phyloP scores from a whole-genome alignment of 2,888 invertebrate genomes.

The Netelia inedita region DNA sequence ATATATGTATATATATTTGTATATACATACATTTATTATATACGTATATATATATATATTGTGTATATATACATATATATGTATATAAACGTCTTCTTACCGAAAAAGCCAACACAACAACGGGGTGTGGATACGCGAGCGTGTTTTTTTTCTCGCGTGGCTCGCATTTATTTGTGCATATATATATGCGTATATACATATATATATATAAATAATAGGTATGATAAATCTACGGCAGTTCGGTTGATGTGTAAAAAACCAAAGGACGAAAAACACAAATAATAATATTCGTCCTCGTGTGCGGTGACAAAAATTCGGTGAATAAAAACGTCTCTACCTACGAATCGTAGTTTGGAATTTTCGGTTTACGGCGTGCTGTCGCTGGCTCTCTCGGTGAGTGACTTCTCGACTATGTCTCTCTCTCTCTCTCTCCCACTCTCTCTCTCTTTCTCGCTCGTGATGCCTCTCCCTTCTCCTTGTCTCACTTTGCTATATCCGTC shows the following conservation, averaged over 20 bases:
- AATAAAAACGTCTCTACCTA: constrained; percentile 5
- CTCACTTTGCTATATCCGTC: constrained; percentile 57
- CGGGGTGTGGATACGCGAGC: constrained; percentile 28
- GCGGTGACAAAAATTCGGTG: constrained; percentile 11
- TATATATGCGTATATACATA: not conserved
- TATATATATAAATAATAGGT: constrained; percentile 1
- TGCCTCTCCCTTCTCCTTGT: constrained; percentile 48
- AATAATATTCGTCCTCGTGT: not conserved
- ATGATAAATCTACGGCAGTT: not conserved
- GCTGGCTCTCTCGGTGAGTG: constrained; percentile 70
- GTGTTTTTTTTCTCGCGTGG: constrained; percentile 23
- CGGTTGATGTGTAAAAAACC: constrained; percentile 9
- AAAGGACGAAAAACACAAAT: constrained; percentile 7
- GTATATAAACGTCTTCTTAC: not conserved
- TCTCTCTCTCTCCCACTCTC: constrained; percentile 56
- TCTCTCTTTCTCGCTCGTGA: constrained; percentile 48
- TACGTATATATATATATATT: not conserved
- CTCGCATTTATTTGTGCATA: not conserved
- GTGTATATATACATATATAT: not conserved
- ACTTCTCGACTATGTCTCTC: constrained; percentile 66
- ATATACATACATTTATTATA: not conserved
- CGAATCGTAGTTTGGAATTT: constrained; percentile 68
- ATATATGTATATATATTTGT: not conserved
- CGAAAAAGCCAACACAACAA: constrained; percentile 17
- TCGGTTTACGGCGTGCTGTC: constrained; percentile 70